Conservation (phyloP, 2,888 invertebrate species). For the Cryptocephalus moraei region DNA sequence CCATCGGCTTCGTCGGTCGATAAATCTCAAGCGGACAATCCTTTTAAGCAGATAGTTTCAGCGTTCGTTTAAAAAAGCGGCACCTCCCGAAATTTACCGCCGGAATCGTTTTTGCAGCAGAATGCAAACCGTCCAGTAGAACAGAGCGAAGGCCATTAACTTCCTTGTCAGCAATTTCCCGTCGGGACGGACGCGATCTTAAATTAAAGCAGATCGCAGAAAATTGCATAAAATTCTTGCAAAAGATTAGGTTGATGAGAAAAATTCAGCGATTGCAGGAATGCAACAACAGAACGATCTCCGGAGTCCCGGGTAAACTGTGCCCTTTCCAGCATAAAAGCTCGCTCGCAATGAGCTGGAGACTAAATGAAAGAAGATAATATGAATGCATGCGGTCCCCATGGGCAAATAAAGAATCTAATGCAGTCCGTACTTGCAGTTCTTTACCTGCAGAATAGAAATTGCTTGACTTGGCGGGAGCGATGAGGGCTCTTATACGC, state of each 20-base stretch:
- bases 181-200: neutral
- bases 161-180: too few relatives aligned
- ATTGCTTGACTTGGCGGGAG: constrained; percentile 13
- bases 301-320: constrained; percentile 11
- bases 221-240: constrained; percentile 15
- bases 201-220: constrained; percentile 9
- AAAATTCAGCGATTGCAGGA: constrained; percentile 15
- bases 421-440: constrained; percentile 21
- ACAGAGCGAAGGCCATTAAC: too few relatives aligned
- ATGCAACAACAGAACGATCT: constrained; percentile 7
- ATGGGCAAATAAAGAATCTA: constrained; percentile 29
- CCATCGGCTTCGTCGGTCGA: too few relatives aligned
- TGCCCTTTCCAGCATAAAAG: constrained; percentile 1
- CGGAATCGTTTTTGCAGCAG: too few relatives aligned
- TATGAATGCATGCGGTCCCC: constrained; percentile 30
- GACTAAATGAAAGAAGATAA: constrained; percentile 28
- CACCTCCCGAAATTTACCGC: too few relatives aligned
- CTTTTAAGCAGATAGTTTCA: too few relatives aligned
- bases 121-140: too few relatives aligned
- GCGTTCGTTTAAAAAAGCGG: too few relatives aligned
- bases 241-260: constrained; percentile 20
- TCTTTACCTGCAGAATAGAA: constrained; percentile 20
- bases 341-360: constrained; percentile 1
- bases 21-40: too few relatives aligned
- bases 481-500: neutral